Evolutionary conservation across 2,113 vertebrate genomes (phyloP).

Genomic region (Steatornis caripensis): DNA sequence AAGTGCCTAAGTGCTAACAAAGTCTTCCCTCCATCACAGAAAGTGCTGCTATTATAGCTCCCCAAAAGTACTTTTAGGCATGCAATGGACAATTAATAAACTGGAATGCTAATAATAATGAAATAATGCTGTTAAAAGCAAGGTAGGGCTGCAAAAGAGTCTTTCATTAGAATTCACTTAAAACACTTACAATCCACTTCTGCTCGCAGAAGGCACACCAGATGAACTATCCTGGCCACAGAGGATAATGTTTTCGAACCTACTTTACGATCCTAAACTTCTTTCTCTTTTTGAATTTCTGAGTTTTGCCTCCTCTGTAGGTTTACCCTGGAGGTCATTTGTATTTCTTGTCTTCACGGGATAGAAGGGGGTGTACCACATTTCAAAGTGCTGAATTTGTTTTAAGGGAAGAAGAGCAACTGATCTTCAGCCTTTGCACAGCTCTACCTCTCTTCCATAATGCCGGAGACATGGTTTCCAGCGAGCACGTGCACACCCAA

Average conservation of each 20-base stretch:
- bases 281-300: not conserved
- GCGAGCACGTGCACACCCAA: not conserved
- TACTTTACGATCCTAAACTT: not conserved
- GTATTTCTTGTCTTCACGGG: not conserved
- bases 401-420: not conserved
- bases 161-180: not conserved
- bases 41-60: slow-evolving; percentile 8
- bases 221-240: not conserved
- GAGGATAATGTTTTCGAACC: not conserved
- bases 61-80: slow-evolving; percentile 30
- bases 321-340: not conserved
- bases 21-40: slow-evolving; percentile 30
- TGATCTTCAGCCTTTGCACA: not conserved
- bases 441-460: not conserved
- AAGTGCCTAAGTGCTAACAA: slow-evolving; percentile 62
- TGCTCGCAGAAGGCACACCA: not conserved
- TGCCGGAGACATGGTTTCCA: not conserved
- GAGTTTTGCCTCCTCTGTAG: not conserved
- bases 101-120: slow-evolving; percentile 21
- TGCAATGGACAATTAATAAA: slow-evolving; percentile 20
- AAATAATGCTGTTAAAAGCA: slow-evolving; percentile 7
- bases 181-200: not conserved
- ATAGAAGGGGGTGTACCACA: not conserved
- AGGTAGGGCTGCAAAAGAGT: not conserved
- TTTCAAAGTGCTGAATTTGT: not conserved